These are phyloP conservation scores for Desmophyllum pertusum DNA, from an alignment of 92 coral and sea anemone species.

Conservation along the genomic window DNA sequence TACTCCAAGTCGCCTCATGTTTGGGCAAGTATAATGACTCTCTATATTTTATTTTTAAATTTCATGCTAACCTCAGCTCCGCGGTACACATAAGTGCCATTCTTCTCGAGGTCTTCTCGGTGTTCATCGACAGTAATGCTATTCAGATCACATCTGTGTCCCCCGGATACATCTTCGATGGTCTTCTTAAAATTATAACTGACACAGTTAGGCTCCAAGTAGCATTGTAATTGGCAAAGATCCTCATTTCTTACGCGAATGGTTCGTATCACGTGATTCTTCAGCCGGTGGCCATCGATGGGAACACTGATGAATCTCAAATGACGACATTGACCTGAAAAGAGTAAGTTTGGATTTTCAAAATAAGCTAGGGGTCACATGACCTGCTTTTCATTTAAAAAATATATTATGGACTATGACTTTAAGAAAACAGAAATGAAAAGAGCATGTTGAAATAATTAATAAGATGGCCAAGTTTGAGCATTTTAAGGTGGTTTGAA, in stretches of 20 bases:
- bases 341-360: too few species aligned
- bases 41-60: too few species aligned
- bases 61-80: constrained; percentile 8
- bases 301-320: background rate
- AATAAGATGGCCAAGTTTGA: too few species aligned
- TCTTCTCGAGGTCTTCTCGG: background rate
- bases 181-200: background rate
- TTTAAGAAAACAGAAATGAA: too few species aligned
- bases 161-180: background rate
- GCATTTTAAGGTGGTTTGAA: too few species aligned
- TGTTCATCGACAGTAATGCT: background rate
- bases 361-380: too few species aligned
- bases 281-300: background rate
- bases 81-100: background rate
- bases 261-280: constrained; percentile 4
- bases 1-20: too few species aligned
- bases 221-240: background rate
- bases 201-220: background rate
- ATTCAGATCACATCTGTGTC: background rate
- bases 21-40: too few species aligned
- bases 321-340: background rate
- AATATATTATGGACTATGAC: too few species aligned
- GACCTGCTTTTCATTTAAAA: too few species aligned
- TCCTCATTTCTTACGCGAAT: background rate
- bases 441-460: too few species aligned